A percentile compares a stretch with the other conserved stretches of the same genome.
These are phyloP conservation scores for Dinothrombium tinctorium DNA, from an alignment of 1,140 invertebrate genomes.

Conservation along the genomic window DNA sequence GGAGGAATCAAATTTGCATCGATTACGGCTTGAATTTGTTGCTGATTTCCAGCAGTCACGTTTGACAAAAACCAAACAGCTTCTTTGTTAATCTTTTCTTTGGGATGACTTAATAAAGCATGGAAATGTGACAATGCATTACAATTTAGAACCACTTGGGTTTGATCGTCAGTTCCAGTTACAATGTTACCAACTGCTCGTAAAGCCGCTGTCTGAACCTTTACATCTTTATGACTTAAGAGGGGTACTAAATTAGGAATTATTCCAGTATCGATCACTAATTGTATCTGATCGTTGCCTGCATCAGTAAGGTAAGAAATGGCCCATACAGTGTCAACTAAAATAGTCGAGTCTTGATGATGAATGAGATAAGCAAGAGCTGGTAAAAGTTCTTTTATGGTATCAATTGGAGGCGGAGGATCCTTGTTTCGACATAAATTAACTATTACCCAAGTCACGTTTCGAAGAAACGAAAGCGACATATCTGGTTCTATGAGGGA, in stretches of 20 bases:
- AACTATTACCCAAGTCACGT: conserved; percentile 95
- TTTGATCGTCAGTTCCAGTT: conserved; percentile 43
- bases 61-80: conserved; percentile 61
- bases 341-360: conserved; percentile 28
- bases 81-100: conserved; percentile 55
- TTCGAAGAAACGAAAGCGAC: conserved; percentile 55
- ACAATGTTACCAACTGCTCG: conserved; percentile 41
- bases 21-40: conserved; percentile 49
- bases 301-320: conserved; percentile 95
- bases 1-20: conserved; percentile 38
- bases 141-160: conserved; percentile 60
- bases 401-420: conserved; percentile 56
- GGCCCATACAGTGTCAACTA: conserved; percentile 98
- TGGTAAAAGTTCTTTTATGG: conserved; percentile 75
- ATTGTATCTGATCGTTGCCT: conserved; percentile 74
- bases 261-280: conserved; percentile 88
- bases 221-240: conserved; percentile 82
- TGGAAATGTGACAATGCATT: conserved; percentile 47
- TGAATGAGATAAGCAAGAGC: conserved; percentile 68
- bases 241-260: conserved; percentile 82
- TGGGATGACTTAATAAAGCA: conserved; percentile 43
- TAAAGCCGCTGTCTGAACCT: conserved; percentile 74
- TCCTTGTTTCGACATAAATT: conserved; percentile 92
- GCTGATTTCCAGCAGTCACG: conserved; percentile 45
- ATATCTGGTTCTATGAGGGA: conserved; percentile 79